These are phyloP conservation scores for Aviceda subcristata DNA, from an alignment of 2,113 vertebrate species.

Conservation along the genomic window DNA sequence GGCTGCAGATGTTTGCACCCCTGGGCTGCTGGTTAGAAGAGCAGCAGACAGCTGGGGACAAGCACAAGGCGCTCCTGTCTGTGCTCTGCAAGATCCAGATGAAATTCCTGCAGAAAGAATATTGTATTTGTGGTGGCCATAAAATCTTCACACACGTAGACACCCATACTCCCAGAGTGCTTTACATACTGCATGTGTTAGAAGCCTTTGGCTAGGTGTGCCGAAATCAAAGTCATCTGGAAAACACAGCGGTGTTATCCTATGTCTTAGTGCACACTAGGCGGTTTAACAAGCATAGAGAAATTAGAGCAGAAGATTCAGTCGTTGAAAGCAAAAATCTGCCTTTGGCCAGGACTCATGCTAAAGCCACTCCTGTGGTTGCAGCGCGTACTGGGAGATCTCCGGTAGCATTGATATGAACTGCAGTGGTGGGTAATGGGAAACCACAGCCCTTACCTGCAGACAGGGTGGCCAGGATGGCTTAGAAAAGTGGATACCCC, in stretches of 20 bases:
- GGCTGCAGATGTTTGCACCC: neutral
- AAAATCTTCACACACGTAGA: neutral
- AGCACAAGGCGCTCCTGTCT: neutral
- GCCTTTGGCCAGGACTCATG: neutral
- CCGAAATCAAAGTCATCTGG: neutral
- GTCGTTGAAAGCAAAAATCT: rapidly evolving
- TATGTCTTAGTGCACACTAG: neutral
- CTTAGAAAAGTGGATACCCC: neutral
- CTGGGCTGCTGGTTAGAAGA: neutral
- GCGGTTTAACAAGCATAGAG: neutral
- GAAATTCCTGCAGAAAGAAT: neutral
- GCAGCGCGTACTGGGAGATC: neutral
- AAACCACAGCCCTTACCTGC: neutral
- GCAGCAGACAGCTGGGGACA: neutral
- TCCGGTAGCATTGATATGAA: rapidly evolving
- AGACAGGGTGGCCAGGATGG: too few relatives aligned
- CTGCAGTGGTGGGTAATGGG: neutral
- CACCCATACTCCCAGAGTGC: rapidly evolving
- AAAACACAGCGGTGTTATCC: neutral
- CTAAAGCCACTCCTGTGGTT: neutral
- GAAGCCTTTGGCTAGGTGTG: neutral
- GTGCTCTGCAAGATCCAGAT: neutral
- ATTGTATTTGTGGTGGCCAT: neutral
- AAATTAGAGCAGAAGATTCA: neutral
- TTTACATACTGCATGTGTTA: neutral